Evolutionary conservation across 2,888 invertebrate species (phyloP).

Genomic region (Diadegma fenestrale): DNA sequence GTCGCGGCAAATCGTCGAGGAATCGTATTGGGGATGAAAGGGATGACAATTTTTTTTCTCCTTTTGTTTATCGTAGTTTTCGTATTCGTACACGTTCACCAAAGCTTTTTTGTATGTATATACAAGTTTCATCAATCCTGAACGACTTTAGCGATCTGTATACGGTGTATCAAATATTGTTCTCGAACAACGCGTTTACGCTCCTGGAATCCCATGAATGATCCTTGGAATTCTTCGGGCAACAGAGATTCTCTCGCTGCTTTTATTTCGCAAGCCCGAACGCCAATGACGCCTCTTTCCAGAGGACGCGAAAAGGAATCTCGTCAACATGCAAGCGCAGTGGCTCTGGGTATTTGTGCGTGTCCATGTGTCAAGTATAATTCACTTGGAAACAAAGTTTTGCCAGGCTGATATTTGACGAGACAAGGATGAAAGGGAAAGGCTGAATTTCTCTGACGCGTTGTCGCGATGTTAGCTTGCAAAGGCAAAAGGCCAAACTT

Average conservation of each 20-base stretch:
- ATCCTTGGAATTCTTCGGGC: neutral
- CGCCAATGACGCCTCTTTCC: neutral
- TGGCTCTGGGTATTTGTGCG: neutral
- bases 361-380: neutral
- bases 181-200: neutral
- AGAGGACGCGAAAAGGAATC: neutral
- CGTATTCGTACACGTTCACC: neutral
- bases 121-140: conserved; percentile 10
- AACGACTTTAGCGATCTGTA: neutral
- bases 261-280: no score
- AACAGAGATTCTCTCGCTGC: no score
- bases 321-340: neutral
- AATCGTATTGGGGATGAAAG: neutral
- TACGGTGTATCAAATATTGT: conserved; percentile 5
- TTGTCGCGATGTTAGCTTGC: neutral
- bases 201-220: conserved; percentile 9
- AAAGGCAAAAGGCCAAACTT: conserved; percentile 12
- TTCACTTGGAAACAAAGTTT: conserved; percentile 41
- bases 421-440: conserved; percentile 6
- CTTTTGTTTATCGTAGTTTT: neutral
- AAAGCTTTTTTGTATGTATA: neutral
- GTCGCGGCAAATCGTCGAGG: conserved; percentile 6
- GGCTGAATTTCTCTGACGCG: neutral
- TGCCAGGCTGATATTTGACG: conserved; percentile 24
- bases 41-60: neutral